These are phyloP conservation scores for Clarias batrachus DNA, from an alignment of 2,113 vertebrate genomes.

Conservation along the genomic window DNA sequence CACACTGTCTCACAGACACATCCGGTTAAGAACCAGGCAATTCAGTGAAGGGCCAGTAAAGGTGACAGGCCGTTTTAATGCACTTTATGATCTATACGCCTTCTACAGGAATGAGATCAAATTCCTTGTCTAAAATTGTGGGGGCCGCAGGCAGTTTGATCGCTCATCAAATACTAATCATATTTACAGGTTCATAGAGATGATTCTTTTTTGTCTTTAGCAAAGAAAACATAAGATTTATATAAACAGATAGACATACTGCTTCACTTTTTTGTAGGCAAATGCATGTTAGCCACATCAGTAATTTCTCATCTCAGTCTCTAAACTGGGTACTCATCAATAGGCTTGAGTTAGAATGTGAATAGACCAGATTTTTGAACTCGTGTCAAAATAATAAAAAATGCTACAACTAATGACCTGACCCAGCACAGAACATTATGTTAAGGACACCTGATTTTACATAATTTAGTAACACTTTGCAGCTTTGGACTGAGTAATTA, in stretches of 20 bases:
- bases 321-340: background rate
- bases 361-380: conserved; percentile 20
- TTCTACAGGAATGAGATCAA: conserved; percentile 30
- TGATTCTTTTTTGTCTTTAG: background rate
- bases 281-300: conserved; percentile 20
- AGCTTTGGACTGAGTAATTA: conserved; percentile 29
- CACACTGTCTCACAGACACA: conserved; percentile 23
- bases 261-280: background rate
- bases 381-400: conserved; percentile 30
- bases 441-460: conserved; percentile 19
- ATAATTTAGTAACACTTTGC: conserved; percentile 13
- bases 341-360: conserved; percentile 16
- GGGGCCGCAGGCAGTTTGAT: conserved; percentile 12
- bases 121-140: conserved; percentile 12
- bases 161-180: background rate
- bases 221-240: conserved; percentile 23
- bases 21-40: background rate
- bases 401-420: conserved; percentile 27
- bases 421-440: conserved; percentile 24
- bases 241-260: conserved; percentile 6
- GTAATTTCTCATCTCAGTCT: background rate
- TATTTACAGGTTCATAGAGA: conserved; percentile 18
- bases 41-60: conserved; percentile 15
- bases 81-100: conserved; percentile 48
- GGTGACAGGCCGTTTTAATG: conserved; percentile 40